Conservation (phyloP, 2,797 vertebrate genomes). For the Phalloptychus januarius region DNA sequence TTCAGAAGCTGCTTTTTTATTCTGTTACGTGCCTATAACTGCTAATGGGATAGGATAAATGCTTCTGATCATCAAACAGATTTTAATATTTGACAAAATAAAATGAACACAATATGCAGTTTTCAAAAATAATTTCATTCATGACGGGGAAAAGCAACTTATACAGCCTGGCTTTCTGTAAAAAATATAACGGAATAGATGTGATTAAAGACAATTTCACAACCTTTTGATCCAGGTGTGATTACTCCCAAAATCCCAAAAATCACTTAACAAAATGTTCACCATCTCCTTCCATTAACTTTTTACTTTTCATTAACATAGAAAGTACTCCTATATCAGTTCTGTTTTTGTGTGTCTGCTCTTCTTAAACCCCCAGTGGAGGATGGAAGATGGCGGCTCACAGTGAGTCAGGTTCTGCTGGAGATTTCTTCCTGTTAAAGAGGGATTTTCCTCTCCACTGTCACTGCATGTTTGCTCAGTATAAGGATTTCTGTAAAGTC, state of each 20-base stretch:
- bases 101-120: not conserved
- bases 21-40: conserved; percentile 93
- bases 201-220: not conserved
- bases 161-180: not conserved
- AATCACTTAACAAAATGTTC: not conserved
- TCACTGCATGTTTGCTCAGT: not conserved
- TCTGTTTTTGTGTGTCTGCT: not conserved
- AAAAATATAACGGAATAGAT: not conserved
- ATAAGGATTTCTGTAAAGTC: not conserved
- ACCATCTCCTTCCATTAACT: not conserved
- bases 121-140: not conserved
- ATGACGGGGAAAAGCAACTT: not conserved
- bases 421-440: not conserved
- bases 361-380: not conserved
- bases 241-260: not conserved
- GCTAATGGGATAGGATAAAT: conserved; percentile 91
- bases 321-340: not conserved
- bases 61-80: not conserved
- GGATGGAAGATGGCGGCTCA: not conserved
- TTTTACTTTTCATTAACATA: not conserved
- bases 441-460: not conserved
- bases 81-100: not conserved
- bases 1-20: conserved; percentile 87
- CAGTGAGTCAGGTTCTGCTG: not conserved
- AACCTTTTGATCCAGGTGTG: not conserved